Evolutionary conservation across 1,140 invertebrate genomes (phyloP).

Genomic region (Zaprionus ornatus): DNA sequence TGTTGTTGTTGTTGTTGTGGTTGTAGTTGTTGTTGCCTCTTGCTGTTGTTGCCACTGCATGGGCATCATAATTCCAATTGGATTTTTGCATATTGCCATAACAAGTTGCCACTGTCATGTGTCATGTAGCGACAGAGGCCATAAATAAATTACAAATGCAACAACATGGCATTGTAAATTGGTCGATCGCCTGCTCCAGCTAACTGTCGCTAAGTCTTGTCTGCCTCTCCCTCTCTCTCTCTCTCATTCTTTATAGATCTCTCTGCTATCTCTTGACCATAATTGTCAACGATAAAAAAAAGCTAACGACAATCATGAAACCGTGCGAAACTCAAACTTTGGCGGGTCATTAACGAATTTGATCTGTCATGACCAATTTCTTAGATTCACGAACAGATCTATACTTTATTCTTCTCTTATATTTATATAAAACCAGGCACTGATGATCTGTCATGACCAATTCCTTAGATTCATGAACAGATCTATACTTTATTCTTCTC

Average conservation of each 20-base stretch:
- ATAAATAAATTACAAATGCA: slow-evolving; percentile 80
- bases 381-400: too few species aligned
- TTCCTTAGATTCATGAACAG: too few species aligned
- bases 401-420: too few species aligned
- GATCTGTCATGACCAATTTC: background rate
- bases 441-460: too few species aligned
- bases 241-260: background rate
- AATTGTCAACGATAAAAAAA: slow-evolving; percentile 78
- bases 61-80: slow-evolving; percentile 79
- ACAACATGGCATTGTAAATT: slow-evolving; percentile 74
- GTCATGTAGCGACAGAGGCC: slow-evolving; percentile 78
- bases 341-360: background rate
- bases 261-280: slow-evolving; percentile 42
- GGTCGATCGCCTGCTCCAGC: slow-evolving; percentile 44
- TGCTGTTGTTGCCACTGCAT: slow-evolving; percentile 43
- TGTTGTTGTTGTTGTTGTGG: slow-evolving; percentile 38
- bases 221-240: slow-evolving; percentile 13
- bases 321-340: background rate
- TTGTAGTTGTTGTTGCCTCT: slow-evolving; percentile 21
- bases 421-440: too few species aligned
- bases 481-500: too few species aligned
- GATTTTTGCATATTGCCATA: slow-evolving; percentile 81
- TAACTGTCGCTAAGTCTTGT: slow-evolving; percentile 29
- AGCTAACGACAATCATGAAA: background rate
- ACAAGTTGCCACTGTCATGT: slow-evolving; percentile 81